Conservation (phyloP, 2,888 invertebrate species). For the Sphaerophoria taeniata region DNA sequence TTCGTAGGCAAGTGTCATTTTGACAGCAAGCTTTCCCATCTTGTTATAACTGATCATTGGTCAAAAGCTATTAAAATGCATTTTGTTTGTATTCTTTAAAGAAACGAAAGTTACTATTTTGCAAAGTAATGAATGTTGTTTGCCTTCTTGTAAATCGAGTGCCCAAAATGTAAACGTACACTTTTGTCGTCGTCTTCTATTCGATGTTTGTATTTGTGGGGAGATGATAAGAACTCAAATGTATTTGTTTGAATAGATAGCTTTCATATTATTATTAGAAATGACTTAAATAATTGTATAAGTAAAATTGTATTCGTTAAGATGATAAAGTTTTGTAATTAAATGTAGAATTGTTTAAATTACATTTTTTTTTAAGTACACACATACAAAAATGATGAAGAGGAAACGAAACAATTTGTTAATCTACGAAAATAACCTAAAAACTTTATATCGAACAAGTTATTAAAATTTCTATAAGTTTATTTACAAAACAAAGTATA, state of each 20-base stretch:
- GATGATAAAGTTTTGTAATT: background rate
- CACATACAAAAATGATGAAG: no score
- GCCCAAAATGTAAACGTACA: background rate
- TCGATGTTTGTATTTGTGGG: background rate
- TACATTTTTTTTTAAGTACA: no score
- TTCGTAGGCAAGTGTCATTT: no score
- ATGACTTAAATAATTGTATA: slow-evolving; percentile 37
- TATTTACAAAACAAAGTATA: no score
- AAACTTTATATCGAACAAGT: no score
- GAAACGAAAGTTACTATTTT: background rate
- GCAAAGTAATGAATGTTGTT: background rate
- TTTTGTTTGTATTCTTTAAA: background rate
- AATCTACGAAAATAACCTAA: no score
- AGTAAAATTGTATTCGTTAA: background rate
- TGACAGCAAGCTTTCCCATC: no score
- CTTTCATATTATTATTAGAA: slow-evolving; percentile 9
- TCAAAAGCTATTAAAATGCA: background rate
- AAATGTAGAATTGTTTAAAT: background rate
- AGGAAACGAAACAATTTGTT: no score
- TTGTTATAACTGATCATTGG: no score
- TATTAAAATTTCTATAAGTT: no score
- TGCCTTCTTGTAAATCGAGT: slow-evolving; percentile 5
- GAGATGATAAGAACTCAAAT: slow-evolving; percentile 8
- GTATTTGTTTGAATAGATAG: slow-evolving; percentile 16
- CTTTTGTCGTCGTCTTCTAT: no score